Evolutionary conservation across 2,113 vertebrate species (phyloP), one percentile per base, ranked within the genome.

Genomic region (Pelmatolapia mariae): DNA sequence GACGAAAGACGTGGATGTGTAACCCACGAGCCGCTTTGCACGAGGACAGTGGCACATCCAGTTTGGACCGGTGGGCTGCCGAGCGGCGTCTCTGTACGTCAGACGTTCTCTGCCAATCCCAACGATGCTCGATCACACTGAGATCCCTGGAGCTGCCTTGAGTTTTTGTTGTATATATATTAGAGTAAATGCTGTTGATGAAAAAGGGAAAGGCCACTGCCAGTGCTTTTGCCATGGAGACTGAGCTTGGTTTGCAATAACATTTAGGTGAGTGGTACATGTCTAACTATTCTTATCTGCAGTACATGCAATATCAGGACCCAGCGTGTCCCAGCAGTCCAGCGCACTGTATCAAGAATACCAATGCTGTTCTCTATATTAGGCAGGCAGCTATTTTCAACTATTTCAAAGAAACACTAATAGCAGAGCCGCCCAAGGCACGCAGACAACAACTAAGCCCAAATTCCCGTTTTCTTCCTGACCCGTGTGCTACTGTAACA

Each of bases 391-490:
- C 40, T 18, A 73, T 45, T 45, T 45, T 73, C 40, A 45, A 7
- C 13, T 18, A 10, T 45, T 73, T 47, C 9, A 47, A 4, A 73
- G 22, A 47, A 7, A 73, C 36, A 71, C 12, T 24, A 10, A 24
- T 19, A 71, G 12, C 66, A 43, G 66, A 15, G n/a, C n/a, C 2
- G 3, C 63, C 12, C n/a, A 43, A 3, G 13, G 24, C 66, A 26
- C 0, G 3, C 0, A 0, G 13, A 71, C 22, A 26, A 43, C n/a
- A 73, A 5, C 38, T 26, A 45, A 68, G 61, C 19, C 19, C 61
- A 38, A 66, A 71, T 24, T 71, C 38, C 0, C 5, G 0, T 63
- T 63, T 63, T 19, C 31, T 63, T 63, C 59, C 59, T 63, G 59
- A 63, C 31, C 31, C 1, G 2, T 63, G 18, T 36, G 7, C 18